These are phyloP conservation scores for Salvelinus fontinalis DNA, from an alignment of 2,113 vertebrate species.

Conservation along the genomic window DNA sequence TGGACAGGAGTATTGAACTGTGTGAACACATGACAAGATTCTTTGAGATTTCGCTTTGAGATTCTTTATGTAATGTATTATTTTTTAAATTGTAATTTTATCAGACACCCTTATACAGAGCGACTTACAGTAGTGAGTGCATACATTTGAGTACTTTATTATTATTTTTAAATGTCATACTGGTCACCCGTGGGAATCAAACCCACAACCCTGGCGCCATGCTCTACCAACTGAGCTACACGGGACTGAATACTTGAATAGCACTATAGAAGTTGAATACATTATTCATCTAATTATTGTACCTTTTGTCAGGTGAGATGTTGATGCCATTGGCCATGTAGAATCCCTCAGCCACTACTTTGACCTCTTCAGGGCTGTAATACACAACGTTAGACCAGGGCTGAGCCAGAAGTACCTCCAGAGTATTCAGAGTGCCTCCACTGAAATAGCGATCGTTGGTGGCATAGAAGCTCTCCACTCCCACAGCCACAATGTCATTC, in stretches of 20 bases:
- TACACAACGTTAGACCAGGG: conserved; percentile 83
- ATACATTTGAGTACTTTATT: conserved; percentile 10
- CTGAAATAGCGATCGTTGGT: conserved; percentile 89
- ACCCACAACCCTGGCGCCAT: no score
- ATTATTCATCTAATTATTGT: conserved; percentile 11
- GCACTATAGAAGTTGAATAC: no score
- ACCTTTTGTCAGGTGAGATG: conserved; percentile 83
- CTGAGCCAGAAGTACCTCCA: conserved; percentile 75
- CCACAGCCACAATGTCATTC: conserved; percentile 88
- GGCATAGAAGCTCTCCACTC: conserved; percentile 88
- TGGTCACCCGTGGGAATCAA: no score
- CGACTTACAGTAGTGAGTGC: not conserved
- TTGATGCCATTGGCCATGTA: conserved; percentile 86
- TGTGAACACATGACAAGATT: no score
- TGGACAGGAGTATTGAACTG: no score
- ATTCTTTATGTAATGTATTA: no score
- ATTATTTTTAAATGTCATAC: no score
- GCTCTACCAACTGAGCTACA: no score
- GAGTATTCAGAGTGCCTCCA: conserved; percentile 31
- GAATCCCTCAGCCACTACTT: conserved; percentile 83
- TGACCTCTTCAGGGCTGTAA: conserved; percentile 86
- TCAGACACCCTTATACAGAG: not conserved
- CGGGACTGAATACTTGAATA: no score
- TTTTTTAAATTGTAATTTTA: not conserved
- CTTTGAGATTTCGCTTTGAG: no score